Conservation (phyloP, 2,888 invertebrate species). For the Pediacus dermestoides region DNA sequence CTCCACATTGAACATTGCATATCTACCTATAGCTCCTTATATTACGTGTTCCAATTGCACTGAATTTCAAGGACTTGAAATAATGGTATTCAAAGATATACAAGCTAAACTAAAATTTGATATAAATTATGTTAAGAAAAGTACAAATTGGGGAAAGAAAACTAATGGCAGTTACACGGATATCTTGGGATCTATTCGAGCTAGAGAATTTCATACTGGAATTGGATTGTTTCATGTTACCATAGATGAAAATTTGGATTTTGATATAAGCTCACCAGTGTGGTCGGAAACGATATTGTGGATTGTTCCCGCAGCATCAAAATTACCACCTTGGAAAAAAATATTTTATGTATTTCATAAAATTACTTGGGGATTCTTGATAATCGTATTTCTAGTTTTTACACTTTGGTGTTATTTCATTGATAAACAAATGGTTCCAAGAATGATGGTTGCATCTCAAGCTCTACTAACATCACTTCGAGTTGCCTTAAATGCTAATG, state of each 20-base stretch:
- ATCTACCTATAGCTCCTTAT: not conserved
- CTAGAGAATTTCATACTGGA: not conserved
- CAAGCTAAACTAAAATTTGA: not conserved
- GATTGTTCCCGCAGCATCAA: not conserved
- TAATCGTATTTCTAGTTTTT: not conserved
- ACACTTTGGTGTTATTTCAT: conserved; percentile 1
- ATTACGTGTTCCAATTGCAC: not conserved
- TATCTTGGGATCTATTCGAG: not conserved
- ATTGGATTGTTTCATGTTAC: not conserved
- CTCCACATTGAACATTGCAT: not conserved
- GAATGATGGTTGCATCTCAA: too few species aligned
- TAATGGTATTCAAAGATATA: not conserved
- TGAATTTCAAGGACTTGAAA: not conserved
- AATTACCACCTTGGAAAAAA: conserved; percentile 1
- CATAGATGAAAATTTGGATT: not conserved
- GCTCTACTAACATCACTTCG: too few species aligned
- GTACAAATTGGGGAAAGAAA: not conserved
- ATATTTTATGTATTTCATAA: not conserved
- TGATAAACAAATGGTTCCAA: too few species aligned
- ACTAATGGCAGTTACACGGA: not conserved
- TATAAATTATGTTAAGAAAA: not conserved
- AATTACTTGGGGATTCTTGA: not conserved
- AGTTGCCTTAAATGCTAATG: too few species aligned
- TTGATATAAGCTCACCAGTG: not conserved
- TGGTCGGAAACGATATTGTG: not conserved